Evolutionary conservation across 2,113 vertebrate genomes (phyloP).

Genomic region (Daubentonia madagascariensis): DNA sequence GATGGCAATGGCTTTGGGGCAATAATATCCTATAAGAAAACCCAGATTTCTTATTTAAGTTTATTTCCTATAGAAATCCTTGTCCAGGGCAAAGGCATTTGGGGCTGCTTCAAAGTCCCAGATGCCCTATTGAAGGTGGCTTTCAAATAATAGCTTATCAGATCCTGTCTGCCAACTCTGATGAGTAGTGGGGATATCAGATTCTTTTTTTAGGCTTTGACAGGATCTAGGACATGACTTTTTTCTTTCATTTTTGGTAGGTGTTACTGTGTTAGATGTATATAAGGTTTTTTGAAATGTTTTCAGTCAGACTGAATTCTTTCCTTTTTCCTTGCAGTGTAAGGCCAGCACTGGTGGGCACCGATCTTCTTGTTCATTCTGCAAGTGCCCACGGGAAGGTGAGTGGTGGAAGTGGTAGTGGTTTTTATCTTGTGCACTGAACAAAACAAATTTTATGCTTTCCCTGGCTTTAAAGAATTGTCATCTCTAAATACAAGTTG

Average conservation of each 20-base stretch:
- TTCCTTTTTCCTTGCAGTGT: conserved; percentile 82
- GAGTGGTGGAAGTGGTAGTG: conserved; percentile 59
- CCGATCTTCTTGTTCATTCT: conserved; percentile 85
- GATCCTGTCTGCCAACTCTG: not conserved
- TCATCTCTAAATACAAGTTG: not conserved
- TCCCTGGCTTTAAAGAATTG: not conserved
- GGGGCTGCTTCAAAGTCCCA: not conserved
- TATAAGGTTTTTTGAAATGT: not conserved
- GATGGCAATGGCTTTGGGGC: not conserved
- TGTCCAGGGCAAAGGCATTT: not conserved
- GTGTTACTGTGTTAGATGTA: not conserved
- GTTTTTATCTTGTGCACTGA: not conserved
- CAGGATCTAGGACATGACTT: not conserved
- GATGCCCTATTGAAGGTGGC: not conserved
- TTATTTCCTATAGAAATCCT: not conserved
- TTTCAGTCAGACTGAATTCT: conserved; percentile 51
- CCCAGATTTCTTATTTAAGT: not conserved
- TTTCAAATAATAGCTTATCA: not conserved
- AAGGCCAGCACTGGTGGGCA: conserved; percentile 83
- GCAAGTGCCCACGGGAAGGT: conserved; percentile 86
- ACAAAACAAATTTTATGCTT: not conserved
- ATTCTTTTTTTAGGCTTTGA: not conserved
- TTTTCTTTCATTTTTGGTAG: conserved; percentile 37
- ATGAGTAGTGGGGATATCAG: not conserved
- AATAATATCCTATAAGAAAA: not conserved